phyloP scores from a whole-genome alignment of 2,113 vertebrate species.

The Erythrolamprus reginae region DNA sequence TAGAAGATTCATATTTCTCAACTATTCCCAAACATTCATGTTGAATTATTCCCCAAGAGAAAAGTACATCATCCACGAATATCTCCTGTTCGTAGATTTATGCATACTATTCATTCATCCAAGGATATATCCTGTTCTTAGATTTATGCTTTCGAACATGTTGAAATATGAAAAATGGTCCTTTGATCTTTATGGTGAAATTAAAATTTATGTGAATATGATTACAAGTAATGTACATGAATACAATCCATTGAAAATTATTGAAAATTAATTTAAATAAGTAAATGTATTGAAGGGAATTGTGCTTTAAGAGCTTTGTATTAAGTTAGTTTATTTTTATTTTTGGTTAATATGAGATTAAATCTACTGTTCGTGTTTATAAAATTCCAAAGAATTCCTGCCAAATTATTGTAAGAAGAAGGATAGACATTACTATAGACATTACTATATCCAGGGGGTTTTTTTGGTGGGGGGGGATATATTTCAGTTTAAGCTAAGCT shows the following conservation, averaged over 20 bases:
- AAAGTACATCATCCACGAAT: neutral
- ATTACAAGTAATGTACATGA: neutral
- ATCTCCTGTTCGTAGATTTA: neutral
- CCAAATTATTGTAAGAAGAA: neutral
- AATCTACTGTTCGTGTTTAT: neutral
- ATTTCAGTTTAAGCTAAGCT: neutral
- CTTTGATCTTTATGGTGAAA: neutral
- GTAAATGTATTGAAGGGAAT: neutral
- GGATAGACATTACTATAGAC: neutral
- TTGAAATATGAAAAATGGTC: neutral
- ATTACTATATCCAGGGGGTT: no score
- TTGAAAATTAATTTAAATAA: neutral
- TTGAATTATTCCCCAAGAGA: neutral
- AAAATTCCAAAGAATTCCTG: neutral
- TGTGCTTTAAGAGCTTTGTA: neutral
- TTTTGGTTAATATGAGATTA: neutral
- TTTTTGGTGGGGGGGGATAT: neutral
- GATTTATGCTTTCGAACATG: neutral
- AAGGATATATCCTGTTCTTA: neutral
- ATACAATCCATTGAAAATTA: neutral
- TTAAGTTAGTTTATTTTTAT: neutral
- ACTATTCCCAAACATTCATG: neutral
- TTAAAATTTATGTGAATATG: neutral
- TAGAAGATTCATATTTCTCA: neutral
- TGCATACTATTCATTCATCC: neutral